Evolutionary conservation across 2,888 invertebrate genomes (phyloP), one percentile per base, ranked within the genome.

Genomic region (Sphecodes monilicornis): DNA sequence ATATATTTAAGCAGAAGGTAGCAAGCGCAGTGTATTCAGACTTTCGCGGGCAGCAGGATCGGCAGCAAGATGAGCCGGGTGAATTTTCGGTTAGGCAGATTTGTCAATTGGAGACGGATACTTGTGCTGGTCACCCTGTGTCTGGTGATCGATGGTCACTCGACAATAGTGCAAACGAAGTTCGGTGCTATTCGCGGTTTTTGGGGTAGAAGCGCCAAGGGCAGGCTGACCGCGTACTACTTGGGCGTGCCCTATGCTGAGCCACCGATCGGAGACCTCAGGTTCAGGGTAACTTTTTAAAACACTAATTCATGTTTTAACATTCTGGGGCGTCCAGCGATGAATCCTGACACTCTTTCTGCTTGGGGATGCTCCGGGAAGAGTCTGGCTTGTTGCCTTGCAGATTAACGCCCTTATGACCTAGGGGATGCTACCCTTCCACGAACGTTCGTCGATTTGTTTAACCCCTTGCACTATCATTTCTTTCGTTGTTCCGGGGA

Each of bases 201-300:
- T 54, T 92, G 90, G 93, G 74, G 84, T 22, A 82, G 78, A 18
- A 92, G 91, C 8, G 36, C 82, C 3, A 86, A 88, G 18, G 85
- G 89, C 8, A 43, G 84, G 26, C 79, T 87, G 2, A 80, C 92
- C 6, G 91, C 91, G 0, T 89, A 90, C n/a, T 94, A 91, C 84
- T 90, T 93, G 13, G 94, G 93, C 0, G 83, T 94, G 16, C 94
- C 94, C 0, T 94, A 93, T 18, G 94, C 94, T 10, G 78, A 90
- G 64, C 92, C 94, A 5, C 94, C 94, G 0, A 10, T 91, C 0
- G 92, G 90, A 1, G 74, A 88, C 5, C 87, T 93, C 1, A 89
- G 94, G 60, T 94, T 94, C 74, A 90, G 91, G 92, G 94, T 94
- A 22, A 71, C 78, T 80, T 68, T 43, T 5, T 5, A 32, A 60